These are phyloP conservation scores for Bombycilla garrulus DNA, from an alignment of 2,113 vertebrate species.

Conservation along the genomic window DNA sequence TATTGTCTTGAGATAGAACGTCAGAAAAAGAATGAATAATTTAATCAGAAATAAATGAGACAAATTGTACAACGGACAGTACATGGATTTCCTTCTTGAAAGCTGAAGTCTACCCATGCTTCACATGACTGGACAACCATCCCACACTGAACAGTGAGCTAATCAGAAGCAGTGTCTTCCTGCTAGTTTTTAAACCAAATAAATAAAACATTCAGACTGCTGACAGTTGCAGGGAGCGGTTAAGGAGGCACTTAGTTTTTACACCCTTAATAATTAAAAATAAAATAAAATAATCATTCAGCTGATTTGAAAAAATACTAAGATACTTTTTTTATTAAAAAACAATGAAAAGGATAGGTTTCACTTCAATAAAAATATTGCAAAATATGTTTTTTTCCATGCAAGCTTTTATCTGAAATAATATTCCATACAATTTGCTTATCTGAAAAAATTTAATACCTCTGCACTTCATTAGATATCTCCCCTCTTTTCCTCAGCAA, in stretches of 20 bases:
- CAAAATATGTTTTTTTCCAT: not conserved
- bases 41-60: slow-evolving; percentile 63
- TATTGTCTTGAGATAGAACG: slow-evolving; percentile 47
- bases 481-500: not conserved
- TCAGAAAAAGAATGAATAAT: slow-evolving; percentile 56
- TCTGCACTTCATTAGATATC: not conserved
- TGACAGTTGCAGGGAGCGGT: not conserved
- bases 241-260: not conserved
- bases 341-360: not conserved
- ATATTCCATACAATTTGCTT: not conserved
- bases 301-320: not conserved
- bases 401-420: not conserved
- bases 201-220: slow-evolving; percentile 42
- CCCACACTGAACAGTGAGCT: slow-evolving; percentile 25
- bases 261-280: not conserved
- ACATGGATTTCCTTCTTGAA: slow-evolving; percentile 53
- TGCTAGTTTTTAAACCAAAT: slow-evolving; percentile 37
- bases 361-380: not conserved
- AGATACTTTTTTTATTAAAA: not conserved
- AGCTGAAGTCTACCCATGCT: slow-evolving; percentile 17
- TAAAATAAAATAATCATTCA: no score
- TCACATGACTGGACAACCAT: slow-evolving; percentile 40
- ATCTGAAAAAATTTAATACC: not conserved
- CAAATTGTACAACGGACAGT: slow-evolving; percentile 40
- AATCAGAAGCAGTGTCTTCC: slow-evolving; percentile 25